These are phyloP conservation scores for Chlamydotis undulata DNA, from an alignment of 2,113 vertebrate species.

Conservation along the genomic window DNA sequence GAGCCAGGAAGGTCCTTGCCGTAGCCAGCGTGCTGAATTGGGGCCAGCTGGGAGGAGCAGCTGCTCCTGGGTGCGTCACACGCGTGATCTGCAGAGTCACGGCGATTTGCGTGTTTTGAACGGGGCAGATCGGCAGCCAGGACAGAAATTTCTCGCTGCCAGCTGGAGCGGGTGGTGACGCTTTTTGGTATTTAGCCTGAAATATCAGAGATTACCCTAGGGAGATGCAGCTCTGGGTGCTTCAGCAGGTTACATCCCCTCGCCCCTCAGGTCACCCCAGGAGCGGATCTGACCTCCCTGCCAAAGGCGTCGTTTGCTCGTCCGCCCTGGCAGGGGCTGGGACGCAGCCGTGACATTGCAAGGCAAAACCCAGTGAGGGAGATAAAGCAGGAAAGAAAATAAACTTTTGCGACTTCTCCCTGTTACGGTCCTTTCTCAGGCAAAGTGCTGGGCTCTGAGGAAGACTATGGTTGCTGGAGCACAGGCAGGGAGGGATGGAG, in stretches of 20 bases:
- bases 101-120: neutral
- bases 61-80: rapidly evolving
- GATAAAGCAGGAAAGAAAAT: neutral
- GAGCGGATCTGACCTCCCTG: neutral
- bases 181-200: neutral
- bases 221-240: neutral
- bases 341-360: neutral
- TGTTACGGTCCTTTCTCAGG: neutral
- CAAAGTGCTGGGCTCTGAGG: rapidly evolving
- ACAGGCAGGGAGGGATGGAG: neutral
- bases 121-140: neutral
- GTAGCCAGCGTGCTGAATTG: rapidly evolving
- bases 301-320: neutral
- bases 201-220: neutral
- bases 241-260: neutral
- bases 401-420: neutral
- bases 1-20: neutral
- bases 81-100: neutral
- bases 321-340: neutral
- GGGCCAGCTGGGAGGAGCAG: neutral
- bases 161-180: rapidly evolving
- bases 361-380: neutral
- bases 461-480: rapidly evolving
- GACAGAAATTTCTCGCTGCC: rapidly evolving
- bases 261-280: too few species aligned